Evolutionary conservation across 2,888 invertebrate genomes (phyloP).

Genomic region (Cremastinae sp.): DNA sequence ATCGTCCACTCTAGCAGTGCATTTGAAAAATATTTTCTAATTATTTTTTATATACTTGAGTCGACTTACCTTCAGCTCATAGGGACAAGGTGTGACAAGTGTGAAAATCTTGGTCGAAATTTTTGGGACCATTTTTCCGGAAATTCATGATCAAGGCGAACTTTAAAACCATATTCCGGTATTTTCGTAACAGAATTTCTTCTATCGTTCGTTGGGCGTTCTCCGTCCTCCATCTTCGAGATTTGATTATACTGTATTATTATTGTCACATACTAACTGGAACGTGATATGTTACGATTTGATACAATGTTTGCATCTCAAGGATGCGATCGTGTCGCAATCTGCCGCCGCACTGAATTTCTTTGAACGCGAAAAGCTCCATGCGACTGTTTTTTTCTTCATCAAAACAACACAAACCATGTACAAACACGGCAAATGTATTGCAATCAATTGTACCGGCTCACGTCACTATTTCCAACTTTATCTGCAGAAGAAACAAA

Average conservation of each 20-base stretch:
- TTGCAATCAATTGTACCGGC: too few relatives aligned
- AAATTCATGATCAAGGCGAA: constrained; percentile 88
- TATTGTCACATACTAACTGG: neutral
- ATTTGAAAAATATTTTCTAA: neutral
- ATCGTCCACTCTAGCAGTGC: neutral
- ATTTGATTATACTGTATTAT: neutral
- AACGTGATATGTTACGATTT: neutral
- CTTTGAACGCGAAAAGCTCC: neutral
- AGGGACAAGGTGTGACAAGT: constrained; percentile 87
- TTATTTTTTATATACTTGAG: neutral
- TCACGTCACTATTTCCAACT: neutral
- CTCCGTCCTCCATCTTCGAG: constrained; percentile 7
- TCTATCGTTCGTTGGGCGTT: neutral
- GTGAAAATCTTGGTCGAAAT: constrained; percentile 84
- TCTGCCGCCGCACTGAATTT: constrained; percentile 16
- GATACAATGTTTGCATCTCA: neutral
- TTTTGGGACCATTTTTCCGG: constrained; percentile 87
- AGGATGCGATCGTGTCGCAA: neutral
- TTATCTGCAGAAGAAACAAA: neutral
- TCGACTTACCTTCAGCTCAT: constrained; percentile 85
- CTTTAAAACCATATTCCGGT: constrained; percentile 87
- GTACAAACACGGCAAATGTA: too few relatives aligned
- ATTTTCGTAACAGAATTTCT: constrained; percentile 70
- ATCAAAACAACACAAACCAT: neutral
- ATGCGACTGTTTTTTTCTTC: neutral